A percentile compares a stretch with the other conserved stretches of the same genome.
These are phyloP conservation scores for Natrix natrix DNA, from an alignment of 2,797 vertebrate species.

Conservation along the genomic window DNA sequence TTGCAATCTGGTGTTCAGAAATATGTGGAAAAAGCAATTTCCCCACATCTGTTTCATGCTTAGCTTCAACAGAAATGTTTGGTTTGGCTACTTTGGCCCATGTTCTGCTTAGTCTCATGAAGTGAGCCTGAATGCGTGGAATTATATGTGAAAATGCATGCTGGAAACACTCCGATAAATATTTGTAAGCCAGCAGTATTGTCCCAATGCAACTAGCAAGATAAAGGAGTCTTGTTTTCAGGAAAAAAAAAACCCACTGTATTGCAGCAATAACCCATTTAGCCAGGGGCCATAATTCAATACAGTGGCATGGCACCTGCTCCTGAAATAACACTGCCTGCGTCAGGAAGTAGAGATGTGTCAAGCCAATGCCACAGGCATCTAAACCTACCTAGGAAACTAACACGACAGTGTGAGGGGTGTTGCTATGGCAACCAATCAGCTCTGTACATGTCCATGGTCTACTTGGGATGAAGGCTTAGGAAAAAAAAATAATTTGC, in stretches of 20 bases:
- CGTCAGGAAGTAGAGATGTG: conserved; percentile 14
- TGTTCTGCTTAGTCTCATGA: neutral
- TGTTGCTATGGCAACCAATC: conserved; percentile 23
- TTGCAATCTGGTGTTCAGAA: neutral
- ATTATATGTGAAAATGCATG: neutral
- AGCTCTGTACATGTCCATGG: neutral
- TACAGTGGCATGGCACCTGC: conserved; percentile 19
- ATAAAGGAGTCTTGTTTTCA: neutral
- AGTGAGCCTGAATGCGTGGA: neutral
- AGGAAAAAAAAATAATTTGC: neutral
- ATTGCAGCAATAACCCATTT: neutral
- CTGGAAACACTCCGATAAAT: neutral
- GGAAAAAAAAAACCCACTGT: neutral
- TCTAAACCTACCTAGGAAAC: conserved; percentile 14
- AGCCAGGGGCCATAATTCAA: conserved; percentile 18
- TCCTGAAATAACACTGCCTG: conserved; percentile 30
- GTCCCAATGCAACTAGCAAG: neutral
- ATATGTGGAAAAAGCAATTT: neutral
- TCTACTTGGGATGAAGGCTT: neutral
- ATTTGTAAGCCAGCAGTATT: neutral
- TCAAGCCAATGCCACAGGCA: neutral
- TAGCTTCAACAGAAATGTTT: neutral
- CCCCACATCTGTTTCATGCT: neutral
- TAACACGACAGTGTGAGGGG: neutral
- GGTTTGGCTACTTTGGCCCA: neutral